Percentiles rank a stretch among this genome's conserved stretches.
Conservation (phyloP, 2,797 vertebrate species). For the Cyprinella venusta region DNA sequence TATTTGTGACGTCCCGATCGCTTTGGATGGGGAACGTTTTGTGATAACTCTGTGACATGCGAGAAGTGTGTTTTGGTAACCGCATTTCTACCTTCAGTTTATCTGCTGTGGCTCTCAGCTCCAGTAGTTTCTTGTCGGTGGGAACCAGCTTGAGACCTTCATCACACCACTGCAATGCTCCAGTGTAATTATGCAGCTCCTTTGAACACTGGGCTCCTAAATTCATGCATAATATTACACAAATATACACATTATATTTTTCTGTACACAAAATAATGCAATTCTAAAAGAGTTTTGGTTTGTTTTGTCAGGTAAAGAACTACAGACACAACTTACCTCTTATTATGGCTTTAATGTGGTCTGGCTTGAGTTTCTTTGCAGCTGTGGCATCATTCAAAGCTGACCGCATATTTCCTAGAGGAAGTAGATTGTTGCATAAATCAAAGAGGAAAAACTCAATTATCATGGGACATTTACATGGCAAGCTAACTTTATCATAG, state of each 20-base stretch:
- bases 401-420: slow-evolving; percentile 92
- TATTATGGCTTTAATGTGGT: slow-evolving; percentile 89
- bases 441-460: background rate
- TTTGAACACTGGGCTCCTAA: slow-evolving; percentile 90
- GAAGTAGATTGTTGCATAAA: background rate
- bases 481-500: background rate
- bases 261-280: too few species aligned
- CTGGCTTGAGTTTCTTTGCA: slow-evolving; percentile 89
- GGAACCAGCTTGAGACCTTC: slow-evolving; percentile 84
- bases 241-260: background rate
- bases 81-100: slow-evolving; percentile 82
- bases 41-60: too few species aligned
- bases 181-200: slow-evolving; percentile 83
- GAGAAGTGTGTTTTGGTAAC: too few species aligned
- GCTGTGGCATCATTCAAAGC: slow-evolving; percentile 85
- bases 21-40: too few species aligned
- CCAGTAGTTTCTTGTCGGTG: slow-evolving; percentile 87
- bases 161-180: slow-evolving; percentile 91
- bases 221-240: slow-evolving; percentile 7
- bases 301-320: background rate
- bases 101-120: slow-evolving; percentile 85
- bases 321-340: slow-evolving; percentile 79
- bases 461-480: background rate
- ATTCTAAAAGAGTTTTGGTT: too few species aligned
- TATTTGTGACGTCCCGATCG: too few species aligned